phyloP scores from a whole-genome alignment of 2,888 invertebrate species.

The Amiota communis region DNA sequence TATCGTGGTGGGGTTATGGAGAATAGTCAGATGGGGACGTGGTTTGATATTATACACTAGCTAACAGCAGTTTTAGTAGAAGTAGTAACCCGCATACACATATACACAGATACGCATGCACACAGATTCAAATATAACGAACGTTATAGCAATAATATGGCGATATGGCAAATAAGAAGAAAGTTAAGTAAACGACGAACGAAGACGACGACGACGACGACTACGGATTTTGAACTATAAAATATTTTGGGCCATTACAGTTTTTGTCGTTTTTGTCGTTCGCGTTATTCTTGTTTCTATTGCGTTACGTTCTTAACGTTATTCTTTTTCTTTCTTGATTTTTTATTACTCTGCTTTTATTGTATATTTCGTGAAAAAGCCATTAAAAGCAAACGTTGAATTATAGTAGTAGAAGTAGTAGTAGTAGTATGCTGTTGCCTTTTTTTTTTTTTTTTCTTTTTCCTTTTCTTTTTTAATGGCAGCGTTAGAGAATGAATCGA shows the following conservation, averaged over 20 bases:
- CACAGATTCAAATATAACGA: background rate
- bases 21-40: background rate
- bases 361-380: conserved; percentile 37
- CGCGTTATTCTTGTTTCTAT: conserved; percentile 20
- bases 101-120: background rate
- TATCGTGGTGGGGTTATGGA: background rate
- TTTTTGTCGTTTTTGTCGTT: conserved; percentile 32
- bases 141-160: background rate
- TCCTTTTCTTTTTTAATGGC: too few relatives aligned
- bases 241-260: conserved; percentile 53
- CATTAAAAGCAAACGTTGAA: conserved; percentile 51
- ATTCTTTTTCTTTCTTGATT: conserved; percentile 10
- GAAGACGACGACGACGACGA: background rate
- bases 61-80: background rate
- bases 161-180: background rate
- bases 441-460: too few relatives aligned
- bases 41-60: background rate
- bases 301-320: conserved; percentile 30
- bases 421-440: too few relatives aligned
- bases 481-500: too few relatives aligned
- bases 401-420: conserved; percentile 27
- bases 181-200: background rate
- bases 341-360: conserved; percentile 20
- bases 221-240: conserved; percentile 67
- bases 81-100: conserved; percentile 1